Base-by-base conservation (phyloP, 1,140 invertebrate genomes). In the Spodoptera litura region DNA sequence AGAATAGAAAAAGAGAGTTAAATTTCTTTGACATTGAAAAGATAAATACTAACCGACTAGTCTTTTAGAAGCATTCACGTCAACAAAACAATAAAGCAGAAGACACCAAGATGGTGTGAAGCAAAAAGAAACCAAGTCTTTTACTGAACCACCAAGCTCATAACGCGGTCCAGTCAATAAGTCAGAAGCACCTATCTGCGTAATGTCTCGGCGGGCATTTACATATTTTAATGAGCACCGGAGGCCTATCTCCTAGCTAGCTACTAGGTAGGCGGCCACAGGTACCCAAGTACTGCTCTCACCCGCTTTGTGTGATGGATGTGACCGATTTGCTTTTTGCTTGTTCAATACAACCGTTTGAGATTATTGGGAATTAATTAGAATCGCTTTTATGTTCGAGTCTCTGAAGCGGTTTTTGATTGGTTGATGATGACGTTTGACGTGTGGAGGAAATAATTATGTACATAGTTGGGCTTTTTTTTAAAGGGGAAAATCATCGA, bases 141-240 rank as follows among this genome's bases (percentile, higher is more conserved):
- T 15, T 74, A 61, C 44, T 38, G 9, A n/a, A 59, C n/a, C 4
- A 9, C 77, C 31, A 68, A 31, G 49, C 59, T 70, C 27, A 88
- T 87, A 85, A 84, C 58, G 75, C 86, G 73, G 78, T 89, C 89
- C 90, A 92, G 91, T 92, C 92, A 94, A 94, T 94, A 93, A 94
- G 92, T 94, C 92, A 94, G 92, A 91, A 89, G 91, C 89, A 91
- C 89, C 91, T 93, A 93, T 94, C 92, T 91, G 85, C 89, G 91
- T 93, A 93, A 93, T 94, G 92, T 89, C 91, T 92, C 83, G 81
- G 84, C 71, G 83, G 78, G 80, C 86, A 93, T 94, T 94, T 94
- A 93, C 91, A 94, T 94, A 94, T 94, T 93, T 94, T 94, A 94
- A 94, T 94, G 92, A 94, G 91, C 88, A 85, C 78, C 78, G 84